A percentile compares a stretch with the other conserved stretches of the same genome.
Conservation (phyloP, 2,113 vertebrate species). For the Apteryx mantelli region DNA sequence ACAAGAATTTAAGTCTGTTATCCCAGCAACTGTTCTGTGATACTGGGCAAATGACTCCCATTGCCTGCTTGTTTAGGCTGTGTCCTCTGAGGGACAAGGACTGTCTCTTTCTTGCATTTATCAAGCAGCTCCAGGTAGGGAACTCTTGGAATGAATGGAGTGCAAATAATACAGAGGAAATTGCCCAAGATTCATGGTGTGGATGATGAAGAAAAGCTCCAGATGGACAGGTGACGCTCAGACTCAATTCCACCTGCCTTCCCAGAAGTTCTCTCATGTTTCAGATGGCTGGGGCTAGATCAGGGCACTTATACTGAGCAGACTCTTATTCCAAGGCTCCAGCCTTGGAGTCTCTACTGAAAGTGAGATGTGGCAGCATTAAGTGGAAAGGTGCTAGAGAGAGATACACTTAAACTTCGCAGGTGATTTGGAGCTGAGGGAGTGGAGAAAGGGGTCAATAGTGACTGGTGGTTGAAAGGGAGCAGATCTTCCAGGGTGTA, state of each 20-base stretch:
- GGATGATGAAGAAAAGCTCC: too few relatives aligned
- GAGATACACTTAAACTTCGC: not conserved
- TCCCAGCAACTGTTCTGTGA: not conserved
- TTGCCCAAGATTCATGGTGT: too few relatives aligned
- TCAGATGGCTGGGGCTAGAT: not conserved
- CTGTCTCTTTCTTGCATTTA: too few relatives aligned
- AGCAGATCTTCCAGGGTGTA: not conserved
- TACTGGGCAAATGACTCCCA: not conserved
- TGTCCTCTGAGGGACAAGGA: too few relatives aligned
- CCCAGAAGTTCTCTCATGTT: rapidly evolving
- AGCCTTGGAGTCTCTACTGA: not conserved
- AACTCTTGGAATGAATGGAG: too few relatives aligned
- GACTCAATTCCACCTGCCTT: too few relatives aligned
- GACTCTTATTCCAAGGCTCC: not conserved
- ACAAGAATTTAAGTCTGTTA: not conserved
- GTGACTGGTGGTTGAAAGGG: not conserved
- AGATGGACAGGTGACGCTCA: too few relatives aligned
- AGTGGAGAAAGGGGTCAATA: not conserved
- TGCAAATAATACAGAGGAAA: too few relatives aligned
- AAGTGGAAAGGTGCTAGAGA: not conserved
- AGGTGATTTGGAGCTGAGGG: not conserved
- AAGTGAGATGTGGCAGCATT: not conserved
- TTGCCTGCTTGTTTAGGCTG: not conserved
- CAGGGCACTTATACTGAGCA: not conserved
- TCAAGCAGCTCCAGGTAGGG: too few relatives aligned